Conservation (phyloP, 2,113 vertebrate genomes). For the Polypterus bichir region DNA sequence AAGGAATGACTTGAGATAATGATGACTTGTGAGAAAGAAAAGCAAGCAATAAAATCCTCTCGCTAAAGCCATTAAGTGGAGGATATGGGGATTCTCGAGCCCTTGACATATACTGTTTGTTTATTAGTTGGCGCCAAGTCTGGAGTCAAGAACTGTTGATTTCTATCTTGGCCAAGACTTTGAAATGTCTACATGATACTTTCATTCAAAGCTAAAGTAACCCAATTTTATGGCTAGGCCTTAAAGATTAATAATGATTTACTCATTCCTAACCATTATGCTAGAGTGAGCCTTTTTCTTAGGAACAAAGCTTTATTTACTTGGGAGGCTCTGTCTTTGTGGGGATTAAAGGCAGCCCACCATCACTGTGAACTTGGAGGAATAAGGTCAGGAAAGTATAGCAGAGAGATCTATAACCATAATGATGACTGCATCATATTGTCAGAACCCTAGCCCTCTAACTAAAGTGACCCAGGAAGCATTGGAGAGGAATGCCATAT, state of each 20-base stretch:
- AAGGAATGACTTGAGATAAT: conserved; percentile 60
- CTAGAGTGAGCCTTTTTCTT: conserved; percentile 70
- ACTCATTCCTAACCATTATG: conserved; percentile 74
- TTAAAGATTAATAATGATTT: conserved; percentile 89
- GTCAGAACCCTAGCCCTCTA: too few relatives aligned
- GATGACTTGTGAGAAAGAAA: conserved; percentile 76
- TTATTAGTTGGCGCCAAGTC: conserved; percentile 75
- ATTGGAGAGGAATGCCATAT: too few relatives aligned
- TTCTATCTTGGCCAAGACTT: conserved; percentile 77
- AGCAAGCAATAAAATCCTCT: conserved; percentile 72
- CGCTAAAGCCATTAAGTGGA: conserved; percentile 66
- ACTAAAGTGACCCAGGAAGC: too few relatives aligned
- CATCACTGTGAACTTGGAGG: conserved; percentile 69
- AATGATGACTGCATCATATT: conserved; percentile 59
- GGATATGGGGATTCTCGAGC: conserved; percentile 76
- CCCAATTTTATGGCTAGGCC: conserved; percentile 73
- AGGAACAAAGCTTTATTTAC: conserved; percentile 73
- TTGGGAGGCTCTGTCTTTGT: conserved; percentile 67
- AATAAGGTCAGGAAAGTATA: conserved; percentile 65
- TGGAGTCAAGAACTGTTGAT: conserved; percentile 72
- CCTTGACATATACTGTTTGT: conserved; percentile 76
- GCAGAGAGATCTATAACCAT: conserved; percentile 71
- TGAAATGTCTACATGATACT: conserved; percentile 70
- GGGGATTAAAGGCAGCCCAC: conserved; percentile 75
- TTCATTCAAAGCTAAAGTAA: conserved; percentile 82